Evolutionary conservation across 1,140 invertebrate genomes (phyloP).

Genomic region (Archegozetes longisetosus): DNA sequence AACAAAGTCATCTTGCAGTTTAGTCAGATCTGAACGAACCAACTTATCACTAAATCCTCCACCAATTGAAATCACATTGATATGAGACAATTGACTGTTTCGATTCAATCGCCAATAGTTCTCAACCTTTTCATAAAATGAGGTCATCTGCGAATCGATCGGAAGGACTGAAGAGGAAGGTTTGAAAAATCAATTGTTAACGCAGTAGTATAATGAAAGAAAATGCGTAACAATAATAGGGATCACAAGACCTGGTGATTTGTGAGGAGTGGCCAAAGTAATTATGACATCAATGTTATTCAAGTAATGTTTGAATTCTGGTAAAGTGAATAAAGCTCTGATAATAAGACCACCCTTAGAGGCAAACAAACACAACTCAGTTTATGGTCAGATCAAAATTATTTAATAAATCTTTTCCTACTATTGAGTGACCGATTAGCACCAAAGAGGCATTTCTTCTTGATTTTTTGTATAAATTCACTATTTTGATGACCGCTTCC

Average conservation of each 20-base stretch:
- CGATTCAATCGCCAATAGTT: not conserved
- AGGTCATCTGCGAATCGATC: not conserved
- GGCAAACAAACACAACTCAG: not conserved
- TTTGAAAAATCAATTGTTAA: too few relatives aligned
- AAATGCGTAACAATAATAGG: too few relatives aligned
- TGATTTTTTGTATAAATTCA: constrained; percentile 5
- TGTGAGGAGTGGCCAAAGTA: constrained; percentile 15
- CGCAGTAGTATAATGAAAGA: too few relatives aligned
- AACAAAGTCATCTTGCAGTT: not conserved
- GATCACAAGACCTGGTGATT: constrained; percentile 4
- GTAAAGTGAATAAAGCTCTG: constrained; percentile 2
- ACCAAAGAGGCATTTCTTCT: constrained; percentile 6
- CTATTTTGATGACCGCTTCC: constrained; percentile 5
- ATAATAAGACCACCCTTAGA: constrained; percentile 14
- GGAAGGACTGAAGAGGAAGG: constrained; percentile 4
- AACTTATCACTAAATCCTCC: constrained; percentile 15
- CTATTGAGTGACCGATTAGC: constrained; percentile 17
- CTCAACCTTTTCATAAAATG: constrained; percentile 4
- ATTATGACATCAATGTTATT: constrained; percentile 5
- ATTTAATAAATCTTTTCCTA: constrained; percentile 3
- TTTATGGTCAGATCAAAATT: not conserved
- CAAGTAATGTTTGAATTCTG: constrained; percentile 6
- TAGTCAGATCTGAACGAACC: constrained; percentile 9
- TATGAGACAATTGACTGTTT: not conserved
- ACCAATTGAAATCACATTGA: constrained; percentile 14